Conservation (phyloP, 2,888 invertebrate species). For the Sisyra terminalis region DNA sequence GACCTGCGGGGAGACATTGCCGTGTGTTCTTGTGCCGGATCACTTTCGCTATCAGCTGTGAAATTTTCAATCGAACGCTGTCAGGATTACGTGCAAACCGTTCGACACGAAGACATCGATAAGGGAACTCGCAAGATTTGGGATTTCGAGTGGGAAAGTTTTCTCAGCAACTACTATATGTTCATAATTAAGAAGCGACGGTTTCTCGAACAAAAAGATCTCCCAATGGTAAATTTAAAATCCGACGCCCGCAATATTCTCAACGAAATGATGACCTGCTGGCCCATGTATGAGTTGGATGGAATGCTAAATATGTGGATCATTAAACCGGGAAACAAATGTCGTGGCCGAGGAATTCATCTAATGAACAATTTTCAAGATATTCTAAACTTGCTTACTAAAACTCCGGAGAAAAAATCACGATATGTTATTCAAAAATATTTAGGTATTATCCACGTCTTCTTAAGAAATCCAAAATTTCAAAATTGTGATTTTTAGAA, state of each 20-base stretch:
- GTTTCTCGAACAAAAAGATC: slow-evolving; percentile 1
- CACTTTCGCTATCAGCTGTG: slow-evolving; percentile 56
- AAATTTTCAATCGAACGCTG: slow-evolving; percentile 71
- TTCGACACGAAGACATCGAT: slow-evolving; percentile 61
- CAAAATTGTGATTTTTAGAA: slow-evolving; percentile 38
- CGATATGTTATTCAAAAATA: slow-evolving; percentile 92
- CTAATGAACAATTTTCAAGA: slow-evolving; percentile 75
- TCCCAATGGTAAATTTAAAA: slow-evolving; percentile 28
- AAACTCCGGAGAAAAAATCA: slow-evolving; percentile 46
- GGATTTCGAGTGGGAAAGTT: slow-evolving; percentile 84
- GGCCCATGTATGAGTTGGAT: slow-evolving; percentile 74
- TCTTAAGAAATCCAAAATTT: not conserved
- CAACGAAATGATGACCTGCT: slow-evolving; percentile 46
- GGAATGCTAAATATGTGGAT: slow-evolving; percentile 87
- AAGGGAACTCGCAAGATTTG: slow-evolving; percentile 42
- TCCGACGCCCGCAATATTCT: slow-evolving; percentile 42
- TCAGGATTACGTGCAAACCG: slow-evolving; percentile 55
- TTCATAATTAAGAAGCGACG: slow-evolving; percentile 43
- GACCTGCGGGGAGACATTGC: slow-evolving; percentile 36
- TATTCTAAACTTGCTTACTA: slow-evolving; percentile 57
- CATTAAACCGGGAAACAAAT: slow-evolving; percentile 86
- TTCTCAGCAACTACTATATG: slow-evolving; percentile 50
- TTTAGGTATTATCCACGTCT: no score
- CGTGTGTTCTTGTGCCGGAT: slow-evolving; percentile 39
- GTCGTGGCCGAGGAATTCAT: slow-evolving; percentile 78